These are phyloP conservation scores for Caenorhabditis virilis DNA, from an alignment of 2,888 invertebrate species.

Conservation along the genomic window DNA sequence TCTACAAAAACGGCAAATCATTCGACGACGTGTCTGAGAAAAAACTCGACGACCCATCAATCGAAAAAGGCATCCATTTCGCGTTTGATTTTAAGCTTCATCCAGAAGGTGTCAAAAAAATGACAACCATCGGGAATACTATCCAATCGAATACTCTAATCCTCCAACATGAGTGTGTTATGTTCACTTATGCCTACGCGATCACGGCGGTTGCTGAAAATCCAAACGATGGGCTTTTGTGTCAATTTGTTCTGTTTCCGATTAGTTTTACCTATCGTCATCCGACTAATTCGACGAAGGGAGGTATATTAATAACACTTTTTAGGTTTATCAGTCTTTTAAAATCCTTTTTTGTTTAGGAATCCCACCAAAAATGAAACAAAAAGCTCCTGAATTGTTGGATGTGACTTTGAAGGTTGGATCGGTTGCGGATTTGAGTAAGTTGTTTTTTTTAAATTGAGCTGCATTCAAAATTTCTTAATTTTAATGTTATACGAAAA, in stretches of 20 bases:
- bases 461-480: too few species aligned
- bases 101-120: constrained; percentile 35
- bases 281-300: constrained; percentile 13
- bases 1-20: constrained; percentile 32
- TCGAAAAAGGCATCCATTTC: constrained; percentile 27
- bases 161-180: constrained; percentile 38
- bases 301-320: constrained; percentile 14
- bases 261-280: constrained; percentile 17
- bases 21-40: constrained; percentile 33
- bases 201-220: constrained; percentile 16
- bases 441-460: too few species aligned
- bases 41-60: background rate
- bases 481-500: too few species aligned
- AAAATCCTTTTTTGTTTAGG: constrained; percentile 2
- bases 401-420: constrained; percentile 10
- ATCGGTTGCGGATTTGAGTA: background rate
- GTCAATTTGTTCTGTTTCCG: constrained; percentile 21
- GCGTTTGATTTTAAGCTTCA: constrained; percentile 40
- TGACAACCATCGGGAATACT: constrained; percentile 18
- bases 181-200: constrained; percentile 31
- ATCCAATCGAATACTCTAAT: constrained; percentile 33
- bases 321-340: too few species aligned
- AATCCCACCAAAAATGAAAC: constrained; percentile 11
- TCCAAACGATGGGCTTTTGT: constrained; percentile 5
- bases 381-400: constrained; percentile 13